These are phyloP conservation scores for Telmatochromis sp. DNA, from an alignment of 2,113 vertebrate species.

Conservation along the genomic window DNA sequence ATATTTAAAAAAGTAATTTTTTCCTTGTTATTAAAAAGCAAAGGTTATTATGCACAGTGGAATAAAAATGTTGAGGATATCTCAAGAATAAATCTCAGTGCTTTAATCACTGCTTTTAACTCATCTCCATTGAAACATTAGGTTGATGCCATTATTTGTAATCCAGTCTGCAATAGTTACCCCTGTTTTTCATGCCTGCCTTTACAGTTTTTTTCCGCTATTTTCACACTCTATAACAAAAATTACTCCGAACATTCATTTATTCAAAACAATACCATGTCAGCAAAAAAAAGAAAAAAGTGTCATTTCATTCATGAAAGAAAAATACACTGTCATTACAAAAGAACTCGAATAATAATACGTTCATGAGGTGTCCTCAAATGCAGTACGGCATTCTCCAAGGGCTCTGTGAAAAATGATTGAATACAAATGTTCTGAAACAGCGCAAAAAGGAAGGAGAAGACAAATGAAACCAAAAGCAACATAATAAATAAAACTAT, in stretches of 20 bases:
- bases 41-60: background rate
- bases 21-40: background rate
- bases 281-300: background rate
- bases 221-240: background rate
- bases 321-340: background rate
- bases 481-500: background rate
- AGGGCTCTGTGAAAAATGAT: background rate
- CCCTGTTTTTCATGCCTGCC: background rate
- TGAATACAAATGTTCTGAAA: background rate
- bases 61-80: background rate
- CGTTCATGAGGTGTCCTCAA: background rate
- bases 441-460: background rate
- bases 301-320: background rate
- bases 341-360: background rate
- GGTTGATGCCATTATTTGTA: slow-evolving; percentile 9
- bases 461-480: background rate
- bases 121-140: slow-evolving; percentile 29
- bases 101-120: background rate
- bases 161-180: background rate
- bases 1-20: background rate
- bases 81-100: background rate
- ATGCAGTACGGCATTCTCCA: background rate
- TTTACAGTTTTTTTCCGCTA: background rate
- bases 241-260: background rate
- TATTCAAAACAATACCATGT: background rate